phyloP scores from a whole-genome alignment of 2,113 vertebrate species.

The Prinia subflava region DNA sequence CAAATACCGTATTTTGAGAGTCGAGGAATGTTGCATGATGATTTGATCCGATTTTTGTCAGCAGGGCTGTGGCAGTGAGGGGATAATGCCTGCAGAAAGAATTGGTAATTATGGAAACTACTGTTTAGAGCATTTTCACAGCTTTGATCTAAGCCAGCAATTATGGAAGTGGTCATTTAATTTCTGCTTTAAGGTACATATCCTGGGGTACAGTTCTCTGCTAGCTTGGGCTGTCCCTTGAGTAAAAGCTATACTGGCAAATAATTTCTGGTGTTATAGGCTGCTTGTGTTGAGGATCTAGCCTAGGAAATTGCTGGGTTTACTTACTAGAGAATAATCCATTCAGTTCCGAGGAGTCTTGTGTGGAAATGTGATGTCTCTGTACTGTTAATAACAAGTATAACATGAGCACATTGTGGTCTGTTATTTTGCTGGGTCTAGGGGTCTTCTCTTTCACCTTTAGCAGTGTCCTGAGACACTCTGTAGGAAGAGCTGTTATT shows the following conservation, averaged over 20 bases:
- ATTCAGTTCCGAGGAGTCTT: background rate
- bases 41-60: background rate
- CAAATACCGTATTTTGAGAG: background rate
- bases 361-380: background rate
- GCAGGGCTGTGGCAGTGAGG: background rate
- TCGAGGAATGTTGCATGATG: background rate
- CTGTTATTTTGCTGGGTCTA: background rate
- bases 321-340: background rate
- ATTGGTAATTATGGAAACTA: background rate
- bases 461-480: background rate
- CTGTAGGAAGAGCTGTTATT: fast-evolving
- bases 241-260: background rate
- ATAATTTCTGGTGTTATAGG: background rate
- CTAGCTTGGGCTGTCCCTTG: background rate
- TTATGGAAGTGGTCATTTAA: background rate
- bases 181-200: background rate
- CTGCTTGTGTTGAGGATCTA: background rate
- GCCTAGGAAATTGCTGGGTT: background rate
- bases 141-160: background rate
- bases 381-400: background rate
- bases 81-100: background rate
- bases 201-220: background rate
- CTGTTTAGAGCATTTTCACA: background rate
- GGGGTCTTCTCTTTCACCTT: background rate
- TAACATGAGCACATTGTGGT: background rate